These are phyloP conservation scores for Dryococelus australis DNA, from an alignment of 2,888 invertebrate species.

Conservation along the genomic window DNA sequence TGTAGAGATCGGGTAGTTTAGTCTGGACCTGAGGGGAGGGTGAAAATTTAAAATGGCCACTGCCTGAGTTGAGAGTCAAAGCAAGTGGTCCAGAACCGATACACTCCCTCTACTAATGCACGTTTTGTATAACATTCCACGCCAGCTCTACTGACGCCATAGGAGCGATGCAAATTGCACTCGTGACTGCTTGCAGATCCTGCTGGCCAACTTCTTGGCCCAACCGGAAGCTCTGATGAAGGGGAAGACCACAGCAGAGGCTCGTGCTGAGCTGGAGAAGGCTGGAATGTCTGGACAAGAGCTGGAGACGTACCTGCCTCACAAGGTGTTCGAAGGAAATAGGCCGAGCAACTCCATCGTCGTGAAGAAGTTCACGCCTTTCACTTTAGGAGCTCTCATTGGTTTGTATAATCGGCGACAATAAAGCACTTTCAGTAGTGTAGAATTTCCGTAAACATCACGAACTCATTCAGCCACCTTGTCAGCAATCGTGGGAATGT, in stretches of 20 bases:
- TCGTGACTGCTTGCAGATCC: constrained; percentile 65
- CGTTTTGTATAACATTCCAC: no score
- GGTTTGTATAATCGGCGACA: constrained; percentile 64
- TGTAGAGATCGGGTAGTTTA: neutral
- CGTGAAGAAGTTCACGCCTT: constrained; percentile 90
- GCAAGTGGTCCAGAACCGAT: neutral
- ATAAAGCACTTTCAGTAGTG: no score
- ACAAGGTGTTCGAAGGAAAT: constrained; percentile 97
- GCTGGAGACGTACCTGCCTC: constrained; percentile 83
- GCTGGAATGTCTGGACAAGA: constrained; percentile 78
- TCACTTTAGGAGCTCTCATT: constrained; percentile 90
- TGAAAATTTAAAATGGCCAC: neutral
- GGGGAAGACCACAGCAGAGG: constrained; percentile 72
- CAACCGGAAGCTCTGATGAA: constrained; percentile 99
- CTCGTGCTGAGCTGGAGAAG: constrained; percentile 79
- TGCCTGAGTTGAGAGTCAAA: neutral
- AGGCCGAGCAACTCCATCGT: constrained; percentile 97
- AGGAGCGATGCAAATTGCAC: neutral
- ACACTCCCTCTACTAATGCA: no score
- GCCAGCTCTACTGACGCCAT: no score
- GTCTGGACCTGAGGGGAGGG: neutral
- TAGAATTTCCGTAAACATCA: no score
- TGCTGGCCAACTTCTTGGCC: constrained; percentile 96
- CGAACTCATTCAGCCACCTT: no score
- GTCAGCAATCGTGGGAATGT: no score